Evolutionary conservation across 2,888 invertebrate genomes (phyloP).

Genomic region (Dyspetes luteomarginatus): DNA sequence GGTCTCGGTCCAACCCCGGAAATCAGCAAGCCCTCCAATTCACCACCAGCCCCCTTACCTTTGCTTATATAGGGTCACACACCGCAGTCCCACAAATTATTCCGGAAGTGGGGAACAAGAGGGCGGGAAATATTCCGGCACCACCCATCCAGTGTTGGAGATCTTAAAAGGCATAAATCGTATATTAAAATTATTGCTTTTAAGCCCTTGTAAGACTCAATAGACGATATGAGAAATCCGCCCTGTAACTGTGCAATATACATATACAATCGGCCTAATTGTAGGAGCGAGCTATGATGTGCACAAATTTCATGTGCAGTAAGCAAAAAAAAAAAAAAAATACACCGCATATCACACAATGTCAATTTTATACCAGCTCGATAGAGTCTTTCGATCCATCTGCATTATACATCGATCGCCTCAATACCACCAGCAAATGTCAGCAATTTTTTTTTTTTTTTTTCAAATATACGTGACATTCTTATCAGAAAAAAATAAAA

Average conservation of each 20-base stretch:
- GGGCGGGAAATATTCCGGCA: constrained; percentile 74
- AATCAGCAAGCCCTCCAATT: constrained; percentile 67
- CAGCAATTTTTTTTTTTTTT: no score
- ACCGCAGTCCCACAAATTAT: constrained; percentile 61
- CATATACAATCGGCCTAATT: not conserved
- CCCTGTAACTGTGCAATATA: not conserved
- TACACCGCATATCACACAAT: not conserved
- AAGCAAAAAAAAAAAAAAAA: constrained; percentile 14
- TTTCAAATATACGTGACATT: no score
- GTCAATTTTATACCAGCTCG: not conserved
- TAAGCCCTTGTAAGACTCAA: constrained; percentile 24
- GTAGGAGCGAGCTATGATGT: not conserved
- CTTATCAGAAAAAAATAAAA: no score
- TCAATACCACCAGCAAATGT: no score
- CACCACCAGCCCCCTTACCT: constrained; percentile 22
- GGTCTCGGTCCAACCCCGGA: constrained; percentile 71
- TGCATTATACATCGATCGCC: no score
- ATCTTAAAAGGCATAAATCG: not conserved
- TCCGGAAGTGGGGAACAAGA: constrained; percentile 72
- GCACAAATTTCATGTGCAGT: constrained; percentile 2
- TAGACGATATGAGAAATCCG: constrained; percentile 5
- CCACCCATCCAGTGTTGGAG: constrained; percentile 64
- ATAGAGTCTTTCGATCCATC: not conserved
- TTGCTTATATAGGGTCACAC: constrained; percentile 43
- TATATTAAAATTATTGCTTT: not conserved